Conservation (phyloP, 1,140 invertebrate species). For the Ceratoteleas bidentatus region DNA sequence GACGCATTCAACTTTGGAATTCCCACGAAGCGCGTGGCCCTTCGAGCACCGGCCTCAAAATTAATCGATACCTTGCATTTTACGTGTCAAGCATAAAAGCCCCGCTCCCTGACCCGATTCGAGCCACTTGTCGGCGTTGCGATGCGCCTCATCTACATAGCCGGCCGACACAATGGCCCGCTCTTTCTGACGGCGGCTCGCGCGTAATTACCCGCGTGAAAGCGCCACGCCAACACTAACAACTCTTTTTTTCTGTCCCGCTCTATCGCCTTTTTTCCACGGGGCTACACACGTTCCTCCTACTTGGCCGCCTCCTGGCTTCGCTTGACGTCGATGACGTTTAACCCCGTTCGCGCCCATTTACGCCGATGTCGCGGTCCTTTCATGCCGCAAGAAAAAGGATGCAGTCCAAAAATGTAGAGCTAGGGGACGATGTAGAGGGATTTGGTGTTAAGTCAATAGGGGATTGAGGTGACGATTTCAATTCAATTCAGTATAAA, state of each 20-base stretch:
- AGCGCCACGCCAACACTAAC: conserved; percentile 41
- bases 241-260: conserved; percentile 17
- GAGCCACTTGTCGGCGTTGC: conserved; percentile 51
- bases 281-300: not conserved
- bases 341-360: not conserved
- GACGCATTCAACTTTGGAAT: conserved; percentile 43
- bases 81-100: conserved; percentile 72
- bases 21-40: conserved; percentile 33
- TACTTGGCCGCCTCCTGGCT: conserved; percentile 1
- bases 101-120: conserved; percentile 70
- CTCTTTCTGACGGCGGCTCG: conserved; percentile 28
- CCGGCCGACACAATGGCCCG: conserved; percentile 16
- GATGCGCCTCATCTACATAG: conserved; percentile 43
- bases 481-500: too few relatives aligned
- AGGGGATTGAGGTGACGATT: too few relatives aligned
- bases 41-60: conserved; percentile 68
- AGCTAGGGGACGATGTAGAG: too few relatives aligned
- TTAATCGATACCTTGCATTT: conserved; percentile 77
- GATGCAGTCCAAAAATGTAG: too few relatives aligned
- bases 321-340: conserved; percentile 12
- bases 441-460: too few relatives aligned
- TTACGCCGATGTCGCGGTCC: too few relatives aligned
- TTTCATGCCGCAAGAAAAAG: too few relatives aligned
- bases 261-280: conserved; percentile 18
- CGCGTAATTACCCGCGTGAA: conserved; percentile 55